Evolutionary conservation across 2,888 invertebrate species (phyloP), one percentile per base, ranked within the genome.

Genomic region (Tachina fera): DNA sequence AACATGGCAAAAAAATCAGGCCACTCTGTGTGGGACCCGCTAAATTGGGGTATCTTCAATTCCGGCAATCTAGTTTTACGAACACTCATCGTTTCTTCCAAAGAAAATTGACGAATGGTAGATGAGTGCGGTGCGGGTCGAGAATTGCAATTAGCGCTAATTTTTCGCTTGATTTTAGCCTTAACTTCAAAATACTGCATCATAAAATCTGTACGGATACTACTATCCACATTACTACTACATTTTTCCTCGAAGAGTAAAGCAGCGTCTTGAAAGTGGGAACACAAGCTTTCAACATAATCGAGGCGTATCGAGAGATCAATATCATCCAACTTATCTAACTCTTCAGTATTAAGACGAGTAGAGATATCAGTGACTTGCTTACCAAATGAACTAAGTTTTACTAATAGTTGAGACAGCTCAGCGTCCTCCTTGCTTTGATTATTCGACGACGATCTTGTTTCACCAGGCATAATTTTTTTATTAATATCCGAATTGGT

Each of bases 1-100:
- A 88, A 87, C 82, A 87, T 86, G 1, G 83, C 77, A 39, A 83
- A 81, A 45, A 88, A 87, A 41, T 84, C 74, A 3, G 74, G 83
- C 87, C 86, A 87, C 1, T 87, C 76, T 4, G 71, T 83, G 47
- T 86, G 85, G 11, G 53, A 72, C 2, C 86, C 87, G 51, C 67
- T 65, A 51, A 88, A 88, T n/a, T 60, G 60, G 9, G 87, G 83
- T 31, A 87, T 68, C 53, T 83, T 83, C n/a, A 87, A 41, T 43
- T 88, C 83, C 5, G 86, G 84, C 49, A 87, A 51, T n/a, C 85
- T 74, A 16, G 80, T 82, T 43, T 84, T 87, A 9, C 72, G 47
- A 45, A 47, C 2, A 22, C 67, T 51, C 6, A 53, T 41, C 1
- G 51, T 16, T 1, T 84, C 75, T 4, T 84, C 79, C n/a, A 61